Base-by-base conservation (phyloP, 2,797 vertebrate species). In the Synanceia verrucosa region DNA sequence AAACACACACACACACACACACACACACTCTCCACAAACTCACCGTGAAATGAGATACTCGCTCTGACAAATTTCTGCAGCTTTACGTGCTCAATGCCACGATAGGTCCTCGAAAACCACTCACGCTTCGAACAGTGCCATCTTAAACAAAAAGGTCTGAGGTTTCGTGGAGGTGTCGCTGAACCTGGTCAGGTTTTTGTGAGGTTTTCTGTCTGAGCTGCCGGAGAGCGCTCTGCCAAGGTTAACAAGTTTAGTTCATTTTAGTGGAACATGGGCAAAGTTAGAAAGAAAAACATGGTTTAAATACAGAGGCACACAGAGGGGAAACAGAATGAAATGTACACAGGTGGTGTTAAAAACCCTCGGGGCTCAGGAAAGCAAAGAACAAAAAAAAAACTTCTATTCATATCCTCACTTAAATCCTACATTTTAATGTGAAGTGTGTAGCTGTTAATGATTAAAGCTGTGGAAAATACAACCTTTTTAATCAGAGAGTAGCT, bases 81-180 rank as follows among this genome's bases (percentile, higher is more conserved):
- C 53, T 82, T 75, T 73, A 41, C 75, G 36, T 63, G n/a, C 70
- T 70, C 58, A 14, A 16, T 36, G 41, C 52, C 58, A 36, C 11
- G 1, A 50, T 75, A 74, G 60, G 73, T 80, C 79, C 80, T 86
- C 86, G 70, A 86, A 80, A 88, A 19, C 44, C 65, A 60, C 72
- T 82, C 71, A 46, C 4, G 36, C 76, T 51, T 68, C 47, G 33
- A 64, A 51, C 44, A 67, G 63, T 12, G 41, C 33, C 36, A 41
- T 50, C 58, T 81, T 62, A 66, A 76, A 84, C 78, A 73, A 82
- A 84, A 71, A n/a, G 70, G 69, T 39, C 79, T 7, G 29, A 73
- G 57, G 66, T 28, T 73, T 55, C 19, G 24, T 56, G 39, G 47
- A 76, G 77, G 46, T 66, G 41, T 44, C n/a, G 73, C 73, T 61